phyloP scores from a whole-genome alignment of 1,140 invertebrate species.

The Saccostrea echinata region DNA sequence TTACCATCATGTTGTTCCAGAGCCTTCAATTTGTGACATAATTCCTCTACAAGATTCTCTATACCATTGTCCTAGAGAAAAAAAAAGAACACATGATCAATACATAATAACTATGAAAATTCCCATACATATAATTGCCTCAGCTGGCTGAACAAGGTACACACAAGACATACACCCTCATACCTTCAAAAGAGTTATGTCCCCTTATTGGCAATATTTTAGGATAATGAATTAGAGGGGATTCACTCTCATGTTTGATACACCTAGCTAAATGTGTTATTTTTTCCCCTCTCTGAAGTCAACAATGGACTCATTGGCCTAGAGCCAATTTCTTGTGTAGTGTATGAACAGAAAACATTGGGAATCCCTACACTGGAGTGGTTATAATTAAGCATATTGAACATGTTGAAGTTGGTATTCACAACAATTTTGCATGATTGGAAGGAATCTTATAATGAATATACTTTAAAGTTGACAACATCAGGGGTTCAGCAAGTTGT shows the following conservation, averaged over 20 bases:
- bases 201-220: background rate
- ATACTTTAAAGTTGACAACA: background rate
- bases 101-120: background rate
- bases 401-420: background rate
- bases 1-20: slow-evolving; percentile 36
- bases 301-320: slow-evolving; percentile 23
- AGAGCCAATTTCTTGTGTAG: slow-evolving; percentile 8
- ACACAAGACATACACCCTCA: background rate
- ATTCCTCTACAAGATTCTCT: slow-evolving; percentile 83
- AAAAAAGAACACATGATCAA: slow-evolving; percentile 58
- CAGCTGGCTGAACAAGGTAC: background rate
- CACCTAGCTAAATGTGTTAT: slow-evolving; percentile 4
- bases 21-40: slow-evolving; percentile 81
- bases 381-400: slow-evolving; percentile 31
- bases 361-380: slow-evolving; percentile 9
- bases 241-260: slow-evolving; percentile 18
- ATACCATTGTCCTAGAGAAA: slow-evolving; percentile 82
- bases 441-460: background rate
- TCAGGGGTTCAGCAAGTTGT: background rate
- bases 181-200: background rate
- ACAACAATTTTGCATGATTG: background rate
- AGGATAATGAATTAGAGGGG: background rate
- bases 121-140: background rate
- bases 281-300: slow-evolving; percentile 1
- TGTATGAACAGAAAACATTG: slow-evolving; percentile 8